Evolutionary conservation across 2,113 vertebrate genomes (phyloP).

Genomic region (Tiliqua scincoides): DNA sequence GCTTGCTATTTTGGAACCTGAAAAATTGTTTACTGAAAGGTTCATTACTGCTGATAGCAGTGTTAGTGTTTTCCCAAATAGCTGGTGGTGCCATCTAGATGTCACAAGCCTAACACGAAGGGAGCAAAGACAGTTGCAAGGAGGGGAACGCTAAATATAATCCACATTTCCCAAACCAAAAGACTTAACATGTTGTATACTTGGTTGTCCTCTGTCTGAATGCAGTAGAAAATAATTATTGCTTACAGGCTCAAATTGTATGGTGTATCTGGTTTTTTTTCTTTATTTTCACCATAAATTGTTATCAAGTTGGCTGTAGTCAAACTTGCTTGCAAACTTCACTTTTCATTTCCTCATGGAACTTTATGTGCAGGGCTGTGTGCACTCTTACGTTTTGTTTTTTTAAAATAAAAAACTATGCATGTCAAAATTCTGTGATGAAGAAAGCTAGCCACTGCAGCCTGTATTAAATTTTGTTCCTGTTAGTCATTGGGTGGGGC

Average conservation of each 20-base stretch:
- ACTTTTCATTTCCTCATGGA: not conserved
- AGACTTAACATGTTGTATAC: not conserved
- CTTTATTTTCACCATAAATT: not conserved
- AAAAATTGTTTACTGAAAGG: conserved; percentile 48
- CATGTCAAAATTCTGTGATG: not conserved
- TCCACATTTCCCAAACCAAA: conserved; percentile 16
- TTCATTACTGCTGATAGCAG: conserved; percentile 20
- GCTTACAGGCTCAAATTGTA: conserved; percentile 13
- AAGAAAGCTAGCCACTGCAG: not conserved
- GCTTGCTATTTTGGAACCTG: conserved; percentile 31
- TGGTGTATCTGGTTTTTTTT: not conserved
- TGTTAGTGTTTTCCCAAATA: conserved; percentile 14
- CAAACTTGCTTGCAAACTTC: not conserved
- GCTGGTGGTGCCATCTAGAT: conserved; percentile 28
- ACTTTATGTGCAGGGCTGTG: not conserved
- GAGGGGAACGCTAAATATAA: conserved; percentile 26
- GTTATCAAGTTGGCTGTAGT: not conserved
- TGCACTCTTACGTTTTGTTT: not conserved
- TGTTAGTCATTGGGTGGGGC: not conserved
- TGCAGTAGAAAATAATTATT: conserved; percentile 10
- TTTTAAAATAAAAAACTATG: not conserved
- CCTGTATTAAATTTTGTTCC: not conserved
- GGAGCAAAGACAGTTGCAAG: not conserved
- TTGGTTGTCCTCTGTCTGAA: not conserved
- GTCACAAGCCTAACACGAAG: conserved; percentile 14